phyloP scores from a whole-genome alignment of 2,113 vertebrate genomes.

The Edolisoma coerulescens region DNA sequence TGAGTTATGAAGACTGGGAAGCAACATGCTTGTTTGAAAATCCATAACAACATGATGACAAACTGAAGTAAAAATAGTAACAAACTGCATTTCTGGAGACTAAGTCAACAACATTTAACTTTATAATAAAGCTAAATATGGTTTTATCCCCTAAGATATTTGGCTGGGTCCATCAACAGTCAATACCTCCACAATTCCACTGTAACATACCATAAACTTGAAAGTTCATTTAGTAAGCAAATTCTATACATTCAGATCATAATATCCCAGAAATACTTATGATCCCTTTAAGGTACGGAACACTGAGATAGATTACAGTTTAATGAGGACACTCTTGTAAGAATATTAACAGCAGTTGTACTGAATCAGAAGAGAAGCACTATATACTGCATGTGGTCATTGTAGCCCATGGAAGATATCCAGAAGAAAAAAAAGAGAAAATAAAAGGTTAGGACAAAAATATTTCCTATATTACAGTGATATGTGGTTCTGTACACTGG shows the following conservation, averaged over 20 bases:
- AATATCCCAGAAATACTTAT: constrained; percentile 5
- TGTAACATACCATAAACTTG: background rate
- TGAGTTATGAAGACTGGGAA: background rate
- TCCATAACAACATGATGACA: background rate
- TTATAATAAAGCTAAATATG: background rate
- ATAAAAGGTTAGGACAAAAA: background rate
- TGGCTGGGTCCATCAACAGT: background rate
- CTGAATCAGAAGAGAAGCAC: background rate
- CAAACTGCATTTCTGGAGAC: background rate
- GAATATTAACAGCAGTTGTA: background rate
- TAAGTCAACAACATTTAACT: background rate
- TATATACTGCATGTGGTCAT: background rate
- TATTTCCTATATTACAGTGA: background rate
- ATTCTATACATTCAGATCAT: background rate
- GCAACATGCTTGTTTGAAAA: background rate
- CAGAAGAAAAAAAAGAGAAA: background rate
- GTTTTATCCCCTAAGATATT: background rate
- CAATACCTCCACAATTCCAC: background rate
- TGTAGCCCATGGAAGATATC: background rate
- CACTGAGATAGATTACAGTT: background rate
- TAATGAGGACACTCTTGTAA: background rate
- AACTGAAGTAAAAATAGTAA: background rate
- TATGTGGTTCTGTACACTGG: background rate
- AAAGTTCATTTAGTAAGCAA: background rate
- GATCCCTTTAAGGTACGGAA: background rate